Evolutionary conservation across 2,888 invertebrate genomes (phyloP).

Genomic region (Orthonevra nobilis): DNA sequence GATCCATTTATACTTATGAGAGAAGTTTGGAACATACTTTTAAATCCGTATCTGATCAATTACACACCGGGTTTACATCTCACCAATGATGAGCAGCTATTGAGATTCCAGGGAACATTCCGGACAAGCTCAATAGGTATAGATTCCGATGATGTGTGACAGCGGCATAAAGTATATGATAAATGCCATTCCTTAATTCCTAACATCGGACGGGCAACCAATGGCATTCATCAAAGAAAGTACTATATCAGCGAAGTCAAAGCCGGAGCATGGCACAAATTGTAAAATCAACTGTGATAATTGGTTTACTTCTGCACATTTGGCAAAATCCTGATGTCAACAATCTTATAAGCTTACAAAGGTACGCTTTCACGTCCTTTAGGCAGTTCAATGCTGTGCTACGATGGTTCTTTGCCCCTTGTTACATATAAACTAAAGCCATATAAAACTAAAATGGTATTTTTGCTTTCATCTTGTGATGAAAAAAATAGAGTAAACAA

Average conservation of each 20-base stretch:
- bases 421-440: conserved; percentile 30
- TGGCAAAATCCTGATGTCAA: too few species aligned
- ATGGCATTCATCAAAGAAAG: conserved; percentile 42
- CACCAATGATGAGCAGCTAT: conserved; percentile 40
- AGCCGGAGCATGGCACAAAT: conserved; percentile 75
- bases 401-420: conserved; percentile 43
- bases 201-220: conserved; percentile 26
- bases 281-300: conserved; percentile 72
- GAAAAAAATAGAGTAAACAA: conserved; percentile 26
- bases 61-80: too few species aligned
- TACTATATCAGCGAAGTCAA: conserved; percentile 45
- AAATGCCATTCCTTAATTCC: conserved; percentile 40
- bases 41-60: conserved; percentile 13
- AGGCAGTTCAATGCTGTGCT: conserved; percentile 38
- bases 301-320: too few species aligned
- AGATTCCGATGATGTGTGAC: too few species aligned
- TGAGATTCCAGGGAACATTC: conserved; percentile 32
- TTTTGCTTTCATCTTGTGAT: conserved; percentile 52
- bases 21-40: conserved; percentile 42
- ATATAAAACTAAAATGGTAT: conserved; percentile 38
- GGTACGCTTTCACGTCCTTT: conserved; percentile 23
- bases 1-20: too few species aligned
- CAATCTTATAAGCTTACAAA: too few species aligned
- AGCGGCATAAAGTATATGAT: conserved; percentile 31
- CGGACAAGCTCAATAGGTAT: conserved; percentile 34